Evolutionary conservation across 2,888 invertebrate species (phyloP), one percentile per base, ranked within the genome.

Genomic region (Gymnosoma rotundatum): DNA sequence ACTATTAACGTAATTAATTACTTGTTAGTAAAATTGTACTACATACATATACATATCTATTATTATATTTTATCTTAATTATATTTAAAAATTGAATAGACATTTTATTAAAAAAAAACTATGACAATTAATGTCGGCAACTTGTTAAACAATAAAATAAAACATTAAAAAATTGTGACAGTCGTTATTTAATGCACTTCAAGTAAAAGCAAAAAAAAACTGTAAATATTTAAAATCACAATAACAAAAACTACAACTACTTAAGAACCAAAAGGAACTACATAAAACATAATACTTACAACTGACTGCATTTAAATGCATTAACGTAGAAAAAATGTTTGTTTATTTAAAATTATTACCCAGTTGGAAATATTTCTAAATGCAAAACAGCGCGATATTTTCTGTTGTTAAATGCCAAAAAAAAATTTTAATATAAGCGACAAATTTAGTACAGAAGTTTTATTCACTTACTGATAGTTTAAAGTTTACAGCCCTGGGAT

Each of bases 131-230:
- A 78, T 84, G 84, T 78, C 84, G 84, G 84, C 78, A 81, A 60
- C 52, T 70, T 80, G 73, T 67, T 70, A 70, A 18, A 67, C 36
- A 74, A 45, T 61, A 18, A 61, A 76, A 54, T 63, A 14, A 73
- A 83, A 80, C 67, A 76, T 79, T 79, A 66, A 74, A 60, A 60
- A 63, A 64, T 64, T 74, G 74, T 81, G 78, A 84, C 81, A 84
- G 70, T 72, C 78, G 81, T 70, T 81, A 78, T 84, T 84, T 81
- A 74, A 84, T 84, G 84, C 78, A 78, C 70, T 81, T 81, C 81
- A 78, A 74, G 67, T 74, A 69, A 32, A 32, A 32, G 64, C 81
- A 81, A 70, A 74, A 81, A 70, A 74, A 78, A 74, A 38, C 78
- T 74, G 7, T 32, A 66, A 80, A 78, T 73, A 67, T 80, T 67